phyloP scores from a whole-genome alignment of 2,113 vertebrate species.

The Actenoides lindsayi region DNA sequence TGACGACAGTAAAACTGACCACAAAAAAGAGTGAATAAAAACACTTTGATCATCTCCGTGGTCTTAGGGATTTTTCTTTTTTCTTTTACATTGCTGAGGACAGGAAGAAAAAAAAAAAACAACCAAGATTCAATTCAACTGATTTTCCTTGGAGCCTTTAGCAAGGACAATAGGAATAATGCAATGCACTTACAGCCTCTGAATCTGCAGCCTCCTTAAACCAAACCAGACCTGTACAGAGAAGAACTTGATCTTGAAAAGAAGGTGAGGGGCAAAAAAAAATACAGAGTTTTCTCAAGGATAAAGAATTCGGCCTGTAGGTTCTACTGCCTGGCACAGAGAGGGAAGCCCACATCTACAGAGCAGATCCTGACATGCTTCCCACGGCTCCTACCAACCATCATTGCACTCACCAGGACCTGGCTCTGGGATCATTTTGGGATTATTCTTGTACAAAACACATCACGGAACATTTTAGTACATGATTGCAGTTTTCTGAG shows the following conservation, averaged over 20 bases:
- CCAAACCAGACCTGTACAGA: neutral
- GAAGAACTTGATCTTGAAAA: neutral
- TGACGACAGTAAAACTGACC: neutral
- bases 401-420: rapidly evolving
- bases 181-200: neutral
- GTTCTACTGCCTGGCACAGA: neutral
- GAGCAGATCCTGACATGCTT: neutral
- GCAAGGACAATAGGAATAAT: neutral
- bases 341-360: neutral
- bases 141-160: neutral
- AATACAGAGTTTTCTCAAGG: neutral
- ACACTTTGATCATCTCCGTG: neutral
- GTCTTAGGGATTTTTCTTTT: neutral
- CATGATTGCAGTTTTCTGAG: neutral
- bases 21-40: neutral
- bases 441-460: neutral
- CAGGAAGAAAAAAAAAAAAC: neutral
- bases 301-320: neutral
- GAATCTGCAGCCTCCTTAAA: neutral
- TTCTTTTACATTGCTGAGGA: neutral
- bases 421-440: neutral
- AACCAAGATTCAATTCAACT: neutral
- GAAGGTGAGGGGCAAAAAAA: neutral
- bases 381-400: neutral
- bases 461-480: neutral